Evolutionary conservation across 2,888 invertebrate genomes (phyloP).

Genomic region (Aleiodes leptofemur): DNA sequence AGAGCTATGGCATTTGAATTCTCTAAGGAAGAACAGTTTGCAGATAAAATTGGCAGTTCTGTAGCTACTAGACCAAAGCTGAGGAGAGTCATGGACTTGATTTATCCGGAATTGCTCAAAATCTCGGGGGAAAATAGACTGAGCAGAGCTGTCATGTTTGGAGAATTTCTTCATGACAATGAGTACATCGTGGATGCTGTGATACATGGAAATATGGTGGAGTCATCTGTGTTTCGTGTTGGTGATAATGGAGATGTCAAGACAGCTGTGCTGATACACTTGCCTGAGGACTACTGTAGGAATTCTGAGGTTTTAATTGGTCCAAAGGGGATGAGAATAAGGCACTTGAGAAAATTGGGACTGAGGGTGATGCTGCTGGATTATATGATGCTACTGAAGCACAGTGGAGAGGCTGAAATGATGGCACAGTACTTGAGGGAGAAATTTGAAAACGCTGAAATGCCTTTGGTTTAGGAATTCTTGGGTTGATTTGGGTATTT

Average conservation of each 20-base stretch:
- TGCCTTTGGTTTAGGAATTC: neutral
- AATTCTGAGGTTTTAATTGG: conserved; percentile 79
- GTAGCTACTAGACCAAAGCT: conserved; percentile 78
- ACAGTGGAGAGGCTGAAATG: conserved; percentile 76
- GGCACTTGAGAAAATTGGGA: conserved; percentile 81
- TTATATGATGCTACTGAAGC: conserved; percentile 77
- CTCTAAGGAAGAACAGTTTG: conserved; percentile 78
- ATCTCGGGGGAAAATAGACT: conserved; percentile 77
- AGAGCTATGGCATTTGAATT: conserved; percentile 81
- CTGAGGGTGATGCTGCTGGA: conserved; percentile 80
- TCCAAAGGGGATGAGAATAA: conserved; percentile 80
- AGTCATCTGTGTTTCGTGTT: conserved; percentile 63
- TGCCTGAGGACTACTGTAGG: conserved; percentile 82
- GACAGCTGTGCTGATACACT: conserved; percentile 79
- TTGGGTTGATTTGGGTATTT: neutral
- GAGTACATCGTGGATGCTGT: conserved; percentile 80
- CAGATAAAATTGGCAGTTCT: conserved; percentile 75
- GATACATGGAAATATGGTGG: conserved; percentile 76
- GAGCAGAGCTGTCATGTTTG: conserved; percentile 77
- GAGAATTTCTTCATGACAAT: conserved; percentile 78
- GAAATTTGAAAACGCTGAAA: conserved; percentile 73
- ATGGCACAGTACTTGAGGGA: conserved; percentile 77
- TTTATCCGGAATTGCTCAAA: conserved; percentile 74
- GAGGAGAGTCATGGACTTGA: conserved; percentile 76
- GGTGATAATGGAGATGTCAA: conserved; percentile 70